Evolutionary conservation across 2,113 vertebrate species (phyloP), one percentile per base, ranked within the genome.

Genomic region (Psittacula cyanocephala): DNA sequence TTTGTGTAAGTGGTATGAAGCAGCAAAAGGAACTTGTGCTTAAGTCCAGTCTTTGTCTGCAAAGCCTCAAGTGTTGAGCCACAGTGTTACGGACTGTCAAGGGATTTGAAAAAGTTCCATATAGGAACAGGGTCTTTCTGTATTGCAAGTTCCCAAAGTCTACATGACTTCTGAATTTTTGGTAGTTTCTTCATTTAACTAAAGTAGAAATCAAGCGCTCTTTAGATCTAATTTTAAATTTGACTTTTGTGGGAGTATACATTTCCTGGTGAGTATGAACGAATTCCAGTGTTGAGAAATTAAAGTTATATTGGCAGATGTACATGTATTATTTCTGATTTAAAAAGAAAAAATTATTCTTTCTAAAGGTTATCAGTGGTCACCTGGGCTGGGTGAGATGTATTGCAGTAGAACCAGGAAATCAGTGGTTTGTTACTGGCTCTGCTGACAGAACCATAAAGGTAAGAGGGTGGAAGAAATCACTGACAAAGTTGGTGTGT

Each of bases 381-480:
- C 99, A 99, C 86, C 98, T 99, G 16, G 99, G 99, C 59, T 99
- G 99, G 99, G 99, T 99, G 92, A 98, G 99, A 50, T 99, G 98
- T 78, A 99, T 99, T 75, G 99, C 99, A 29, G 99, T 99, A 87
- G 99, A 99, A 94, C 99, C 99, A 55, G 99, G 99, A 53, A 99
- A 99, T 96, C 98, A 99, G 97, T 99, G 99, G 99, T 99, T 99
- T 97, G 99, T 99, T 79, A 99, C 99, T 44, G 99, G 99, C 22
- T 99, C 99, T 77, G 99, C 99, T 87, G 99, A 99, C 94, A 98
- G 99, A 97, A 99, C 99, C 62, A 99, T 99, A 97, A 99, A 99
- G 98, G 99, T 99, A 95, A 98, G 93, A 70, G 14, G 2, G 24
- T 55, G 13, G 33, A 81, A 92, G 62, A 90, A 72, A 81, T 75